phyloP scores from a whole-genome alignment of 2,888 invertebrate species.

The Branchipolynoe longqiensis region DNA sequence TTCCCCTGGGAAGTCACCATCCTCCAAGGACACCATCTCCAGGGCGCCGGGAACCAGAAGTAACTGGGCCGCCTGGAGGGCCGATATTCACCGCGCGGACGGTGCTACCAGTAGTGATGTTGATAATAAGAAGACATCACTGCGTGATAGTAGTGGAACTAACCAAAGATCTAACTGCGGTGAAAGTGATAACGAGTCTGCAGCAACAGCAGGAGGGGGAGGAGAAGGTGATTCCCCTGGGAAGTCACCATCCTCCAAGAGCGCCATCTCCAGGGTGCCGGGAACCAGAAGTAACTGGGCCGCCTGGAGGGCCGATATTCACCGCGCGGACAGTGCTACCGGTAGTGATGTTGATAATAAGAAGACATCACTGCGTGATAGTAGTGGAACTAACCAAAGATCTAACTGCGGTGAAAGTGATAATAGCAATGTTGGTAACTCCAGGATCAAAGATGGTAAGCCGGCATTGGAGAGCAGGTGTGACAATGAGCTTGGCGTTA shows the following conservation, averaged over 20 bases:
- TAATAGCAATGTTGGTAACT: too few species aligned
- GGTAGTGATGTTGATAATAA: background rate
- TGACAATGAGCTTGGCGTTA: too few species aligned
- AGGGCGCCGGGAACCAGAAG: background rate
- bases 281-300: constrained; percentile 42
- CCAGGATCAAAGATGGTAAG: too few species aligned
- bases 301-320: constrained; percentile 24
- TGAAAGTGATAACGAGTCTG: too few species aligned
- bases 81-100: background rate
- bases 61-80: constrained; percentile 48
- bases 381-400: too few species aligned
- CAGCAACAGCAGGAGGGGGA: too few species aligned
- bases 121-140: background rate
- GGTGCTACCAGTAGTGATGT: background rate
- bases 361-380: too few species aligned
- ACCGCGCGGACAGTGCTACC: background rate
- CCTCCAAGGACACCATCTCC: background rate
- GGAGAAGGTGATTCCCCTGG: background rate
- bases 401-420: too few species aligned
- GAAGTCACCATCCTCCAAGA: background rate
- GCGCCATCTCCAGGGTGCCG: background rate
- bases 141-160: too few species aligned
- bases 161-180: too few species aligned
- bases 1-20: background rate
- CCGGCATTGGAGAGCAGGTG: background rate